phyloP scores from a whole-genome alignment of 2,113 vertebrate genomes.

The Hemibagrus wyckioides region DNA sequence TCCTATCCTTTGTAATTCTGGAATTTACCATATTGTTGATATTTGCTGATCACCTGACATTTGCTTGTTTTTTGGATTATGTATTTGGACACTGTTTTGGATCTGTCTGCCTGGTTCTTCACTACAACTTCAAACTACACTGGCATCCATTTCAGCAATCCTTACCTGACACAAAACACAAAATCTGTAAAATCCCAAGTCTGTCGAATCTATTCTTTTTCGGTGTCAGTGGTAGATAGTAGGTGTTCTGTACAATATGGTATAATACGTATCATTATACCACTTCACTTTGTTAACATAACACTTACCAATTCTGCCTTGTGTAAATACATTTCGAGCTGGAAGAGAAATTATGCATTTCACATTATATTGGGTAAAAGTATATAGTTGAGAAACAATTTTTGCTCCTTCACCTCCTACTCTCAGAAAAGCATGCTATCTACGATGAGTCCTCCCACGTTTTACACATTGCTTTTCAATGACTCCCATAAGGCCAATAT shows the following conservation, averaged over 20 bases:
- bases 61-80: no score
- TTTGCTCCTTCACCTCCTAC: conserved; percentile 1
- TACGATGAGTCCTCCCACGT: background rate
- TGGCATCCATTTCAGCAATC: no score
- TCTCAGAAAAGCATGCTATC: conserved; percentile 7
- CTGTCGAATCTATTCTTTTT: background rate
- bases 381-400: background rate
- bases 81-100: no score
- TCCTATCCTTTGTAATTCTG: no score
- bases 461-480: conserved; percentile 13
- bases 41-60: no score
- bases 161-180: background rate
- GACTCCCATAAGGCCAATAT: conserved; percentile 3
- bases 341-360: background rate
- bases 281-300: background rate
- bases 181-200: background rate
- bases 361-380: background rate
- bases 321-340: background rate
- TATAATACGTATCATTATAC: background rate
- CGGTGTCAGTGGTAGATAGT: background rate
- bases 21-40: no score
- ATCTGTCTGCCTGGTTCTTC: no score
- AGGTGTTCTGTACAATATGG: background rate
- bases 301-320: background rate
- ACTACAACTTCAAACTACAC: no score